A percentile compares a stretch with the other conserved stretches of the same genome.
Evolutionary conservation across 2,113 vertebrate species (phyloP).

Genomic region (Proteles cristata): DNA sequence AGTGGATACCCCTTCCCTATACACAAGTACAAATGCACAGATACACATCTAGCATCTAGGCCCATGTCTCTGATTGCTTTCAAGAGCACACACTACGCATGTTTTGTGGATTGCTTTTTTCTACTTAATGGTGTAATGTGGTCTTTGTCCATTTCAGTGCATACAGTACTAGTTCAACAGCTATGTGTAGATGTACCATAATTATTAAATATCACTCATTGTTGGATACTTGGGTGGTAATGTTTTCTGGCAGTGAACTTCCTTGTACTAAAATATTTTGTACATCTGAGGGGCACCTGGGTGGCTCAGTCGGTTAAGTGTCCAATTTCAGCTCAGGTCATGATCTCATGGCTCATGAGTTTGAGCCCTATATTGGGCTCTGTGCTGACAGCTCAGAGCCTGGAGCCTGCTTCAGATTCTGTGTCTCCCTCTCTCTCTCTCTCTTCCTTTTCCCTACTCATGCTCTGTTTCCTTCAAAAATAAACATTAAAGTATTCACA

Average conservation of each 20-base stretch:
- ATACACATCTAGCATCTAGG: background rate
- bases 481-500: background rate
- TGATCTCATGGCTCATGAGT: too few relatives aligned
- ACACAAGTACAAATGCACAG: background rate
- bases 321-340: too few relatives aligned
- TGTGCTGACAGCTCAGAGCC: too few relatives aligned
- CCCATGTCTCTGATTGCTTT: background rate
- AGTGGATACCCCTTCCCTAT: background rate
- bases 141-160: background rate
- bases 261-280: conserved; percentile 21
- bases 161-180: background rate
- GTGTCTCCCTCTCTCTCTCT: too few relatives aligned
- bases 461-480: too few relatives aligned
- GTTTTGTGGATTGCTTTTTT: background rate
- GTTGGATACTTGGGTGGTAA: conserved; percentile 28
- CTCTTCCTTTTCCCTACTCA: too few relatives aligned
- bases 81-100: background rate
- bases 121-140: background rate
- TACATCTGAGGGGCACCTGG: background rate
- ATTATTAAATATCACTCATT: conserved; percentile 39
- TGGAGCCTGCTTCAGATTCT: too few relatives aligned
- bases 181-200: background rate
- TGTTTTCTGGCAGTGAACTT: conserved; percentile 46
- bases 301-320: too few relatives aligned
- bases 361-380: too few relatives aligned